Evolutionary conservation across 2,888 invertebrate genomes (phyloP).

Genomic region (Trypoxylon attenuatum): DNA sequence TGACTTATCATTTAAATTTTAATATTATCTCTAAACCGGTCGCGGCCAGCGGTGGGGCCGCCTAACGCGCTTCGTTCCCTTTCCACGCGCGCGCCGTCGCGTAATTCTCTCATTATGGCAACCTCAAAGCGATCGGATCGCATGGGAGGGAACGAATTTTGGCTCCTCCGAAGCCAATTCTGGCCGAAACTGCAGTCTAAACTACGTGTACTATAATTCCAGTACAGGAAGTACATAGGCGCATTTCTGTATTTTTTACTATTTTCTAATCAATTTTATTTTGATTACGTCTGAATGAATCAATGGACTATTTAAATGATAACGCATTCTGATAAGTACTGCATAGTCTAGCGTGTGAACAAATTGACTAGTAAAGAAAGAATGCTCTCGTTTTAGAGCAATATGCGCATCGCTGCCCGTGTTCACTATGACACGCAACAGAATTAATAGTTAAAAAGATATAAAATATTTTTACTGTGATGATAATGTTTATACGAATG

Average conservation of each 20-base stretch:
- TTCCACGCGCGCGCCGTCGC: too few relatives aligned
- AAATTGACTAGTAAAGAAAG: conserved; percentile 55
- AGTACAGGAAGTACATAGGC: conserved; percentile 49
- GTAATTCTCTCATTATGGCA: too few relatives aligned
- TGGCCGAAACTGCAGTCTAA: too few relatives aligned
- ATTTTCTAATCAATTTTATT: conserved; percentile 65
- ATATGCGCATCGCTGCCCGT: conserved; percentile 37
- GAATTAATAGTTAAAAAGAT: conserved; percentile 63
- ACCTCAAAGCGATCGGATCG: too few relatives aligned
- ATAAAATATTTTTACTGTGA: conserved; percentile 74
- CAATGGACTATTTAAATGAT: conserved; percentile 67
- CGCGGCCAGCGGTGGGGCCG: too few relatives aligned
- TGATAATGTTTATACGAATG: conserved; percentile 74
- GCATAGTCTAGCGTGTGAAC: conserved; percentile 48
- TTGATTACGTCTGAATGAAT: conserved; percentile 65
- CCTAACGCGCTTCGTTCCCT: too few relatives aligned
- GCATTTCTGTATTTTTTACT: conserved; percentile 67
- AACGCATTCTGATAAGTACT: conserved; percentile 47
- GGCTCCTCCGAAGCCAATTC: too few relatives aligned
- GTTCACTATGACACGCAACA: conserved; percentile 50
- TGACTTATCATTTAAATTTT: conserved; percentile 59
- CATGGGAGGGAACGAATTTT: too few relatives aligned
- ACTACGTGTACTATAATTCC: conserved; percentile 57
- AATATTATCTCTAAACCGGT: conserved; percentile 53
- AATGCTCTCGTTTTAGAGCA: conserved; percentile 47